phyloP scores from a whole-genome alignment of 2,888 invertebrate species.

The Caenorhabditis angaria region DNA sequence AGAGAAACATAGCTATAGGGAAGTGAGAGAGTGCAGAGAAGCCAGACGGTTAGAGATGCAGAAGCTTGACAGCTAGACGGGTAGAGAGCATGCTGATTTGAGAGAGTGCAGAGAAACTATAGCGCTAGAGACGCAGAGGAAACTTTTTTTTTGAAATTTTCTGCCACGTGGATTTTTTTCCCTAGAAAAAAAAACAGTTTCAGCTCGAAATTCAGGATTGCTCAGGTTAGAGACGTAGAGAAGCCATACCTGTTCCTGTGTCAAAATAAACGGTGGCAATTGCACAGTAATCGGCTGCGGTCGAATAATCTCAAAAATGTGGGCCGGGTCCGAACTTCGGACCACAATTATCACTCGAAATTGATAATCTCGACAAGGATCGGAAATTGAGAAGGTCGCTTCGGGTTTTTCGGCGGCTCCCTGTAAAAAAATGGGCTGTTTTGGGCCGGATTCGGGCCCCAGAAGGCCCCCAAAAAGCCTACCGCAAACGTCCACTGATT shows the following conservation, averaged over 20 bases:
- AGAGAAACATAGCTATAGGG: no score
- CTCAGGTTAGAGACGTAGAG: no score
- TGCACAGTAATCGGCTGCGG: conserved; percentile 60
- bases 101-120: no score
- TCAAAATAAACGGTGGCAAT: conserved; percentile 61
- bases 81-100: no score
- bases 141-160: not conserved
- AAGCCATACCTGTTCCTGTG: conserved; percentile 54
- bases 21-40: no score
- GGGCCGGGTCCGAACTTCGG: conserved; percentile 54
- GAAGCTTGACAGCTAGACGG: no score
- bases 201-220: no score
- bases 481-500: conserved; percentile 70
- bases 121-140: no score
- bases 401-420: conserved; percentile 65
- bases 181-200: no score
- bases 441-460: not conserved
- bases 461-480: not conserved
- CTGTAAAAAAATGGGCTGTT: conserved; percentile 39
- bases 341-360: conserved; percentile 63
- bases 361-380: conserved; percentile 69
- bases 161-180: no score
- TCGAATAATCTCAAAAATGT: conserved; percentile 56
- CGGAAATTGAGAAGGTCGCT: conserved; percentile 63
- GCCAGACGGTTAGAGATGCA: no score